Evolutionary conservation across 2,888 invertebrate genomes (phyloP), one percentile per base, ranked within the genome.

Genomic region (Mythimna pallens): DNA sequence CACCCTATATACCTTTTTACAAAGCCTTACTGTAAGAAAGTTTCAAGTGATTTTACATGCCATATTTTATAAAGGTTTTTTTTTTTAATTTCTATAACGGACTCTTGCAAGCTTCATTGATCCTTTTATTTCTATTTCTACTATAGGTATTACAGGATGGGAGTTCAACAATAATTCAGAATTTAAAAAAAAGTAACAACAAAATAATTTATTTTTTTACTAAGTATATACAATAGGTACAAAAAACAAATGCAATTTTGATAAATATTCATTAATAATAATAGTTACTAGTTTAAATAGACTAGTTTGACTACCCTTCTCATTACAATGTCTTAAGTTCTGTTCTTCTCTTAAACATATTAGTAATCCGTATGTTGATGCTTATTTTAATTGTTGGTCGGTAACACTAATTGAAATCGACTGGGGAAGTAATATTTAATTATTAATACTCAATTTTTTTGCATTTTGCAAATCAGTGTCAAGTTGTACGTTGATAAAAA

Each of bases 161-260:
- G 17, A 3, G n/a, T 52, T n/a, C 7, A 52, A 52, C 17, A 59
- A 36, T 17, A 43, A 70, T 2, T 3, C 0, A 0, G 10, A 25
- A 55, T 47, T 22, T n/a, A n/a, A n/a, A 57, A 70, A 43, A 61
- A 78, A 25, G 6, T 55, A 61, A 78, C 55, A 70, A 52, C 52
- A 52, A 52, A 62, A 52, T 72, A 62, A 57, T 75, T 79, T 63
- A 72, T 72, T 79, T 79, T 50, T 50, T 34, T 61, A 55, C 0
- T 59, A n/a, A n/a, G n/a, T 10, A 25, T 25, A 1, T 30, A 30
- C 3, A n/a, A 30, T 3, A 10, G 8, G 52, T 52, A 17, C 20
- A 30, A 40, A 5, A 10, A 61, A 50, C 54, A 73, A 50, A 73
- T 70, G 17, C 9, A n/a, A 47, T 36, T 12, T 57, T 10, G 3